Conservation (phyloP, 2,888 invertebrate species). For the Gastrophysa polygoni region DNA sequence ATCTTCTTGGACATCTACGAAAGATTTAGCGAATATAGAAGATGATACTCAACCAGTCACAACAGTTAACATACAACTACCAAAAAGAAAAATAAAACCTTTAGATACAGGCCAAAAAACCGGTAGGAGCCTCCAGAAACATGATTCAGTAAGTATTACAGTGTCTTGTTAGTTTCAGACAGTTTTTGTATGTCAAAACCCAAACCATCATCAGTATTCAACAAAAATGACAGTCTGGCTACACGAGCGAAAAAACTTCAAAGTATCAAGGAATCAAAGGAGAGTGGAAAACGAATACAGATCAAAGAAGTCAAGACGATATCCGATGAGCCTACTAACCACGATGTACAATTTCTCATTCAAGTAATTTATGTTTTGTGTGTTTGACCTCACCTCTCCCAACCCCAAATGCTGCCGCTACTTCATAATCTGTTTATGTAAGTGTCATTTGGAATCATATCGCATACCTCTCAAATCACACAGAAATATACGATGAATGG, state of each 20-base stretch:
- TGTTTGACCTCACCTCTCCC: not conserved
- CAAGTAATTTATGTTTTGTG: constrained; percentile 58
- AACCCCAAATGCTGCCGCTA: too few species aligned
- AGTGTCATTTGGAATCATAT: too few species aligned
- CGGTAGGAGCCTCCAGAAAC: constrained; percentile 34
- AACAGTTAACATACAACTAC: constrained; percentile 72
- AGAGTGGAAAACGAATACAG: constrained; percentile 49
- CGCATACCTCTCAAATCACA: too few species aligned
- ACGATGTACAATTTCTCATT: constrained; percentile 68
- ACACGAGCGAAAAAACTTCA: constrained; percentile 73
- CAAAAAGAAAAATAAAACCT: constrained; percentile 68
- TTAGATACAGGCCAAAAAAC: constrained; percentile 63
- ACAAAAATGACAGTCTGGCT: constrained; percentile 72
- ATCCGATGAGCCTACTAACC: constrained; percentile 57
- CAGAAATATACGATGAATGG: too few species aligned
- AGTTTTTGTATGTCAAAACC: constrained; percentile 48
- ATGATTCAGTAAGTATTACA: not conserved
- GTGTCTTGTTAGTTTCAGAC: constrained; percentile 48
- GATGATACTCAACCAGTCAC: constrained; percentile 67
- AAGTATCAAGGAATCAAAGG: constrained; percentile 55
- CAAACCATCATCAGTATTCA: constrained; percentile 59
- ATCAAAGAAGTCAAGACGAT: constrained; percentile 56
- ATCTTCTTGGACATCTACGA: constrained; percentile 82
- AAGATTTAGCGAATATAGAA: constrained; percentile 72
- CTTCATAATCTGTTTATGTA: too few species aligned